Evolutionary conservation across 2,113 vertebrate species (phyloP), one percentile per base, ranked within the genome.

Genomic region (Austrofundulus limnaeus): DNA sequence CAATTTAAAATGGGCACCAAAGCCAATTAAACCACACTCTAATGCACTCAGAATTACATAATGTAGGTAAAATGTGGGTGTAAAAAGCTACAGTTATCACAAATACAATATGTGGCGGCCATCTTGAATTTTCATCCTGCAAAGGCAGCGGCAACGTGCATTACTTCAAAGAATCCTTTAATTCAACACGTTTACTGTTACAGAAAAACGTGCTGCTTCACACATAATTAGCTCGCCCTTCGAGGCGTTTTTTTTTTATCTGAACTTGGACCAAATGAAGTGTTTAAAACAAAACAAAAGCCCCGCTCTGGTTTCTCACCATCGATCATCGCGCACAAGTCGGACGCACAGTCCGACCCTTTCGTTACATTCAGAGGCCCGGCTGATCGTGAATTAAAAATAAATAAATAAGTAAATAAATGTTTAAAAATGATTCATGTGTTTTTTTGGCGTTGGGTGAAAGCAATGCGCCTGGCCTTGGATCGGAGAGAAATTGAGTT

Each of bases 381-480:
- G 84, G 72, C 82, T 61, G 54, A 74, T 80, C 72, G 58, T 82
- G 81, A 88, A 88, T 86, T 76, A 81, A 83, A 84, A 28, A 28
- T 28, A n/a, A n/a, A n/a, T n/a, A n/a, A n/a, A n/a, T n/a, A n/a
- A n/a, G n/a, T n/a, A n/a, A n/a, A n/a, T n/a, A n/a, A n/a, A n/a
- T n/a, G n/a, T n/a, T n/a, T n/a, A n/a, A n/a, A n/a, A 8, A 83
- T 71, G 72, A 88, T 85, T 81, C 80, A 85, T 85, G 82, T 45
- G 51, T 34, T 34, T 45, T 45, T 45, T 49, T 13, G 51, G 48
- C 39, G 56, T 42, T 38, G 68, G 47, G 66, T 65, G 72, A 77
- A 77, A 67, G 69, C 17, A 28, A 72, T 64, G 70, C 0, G 17
- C 5, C 21, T 57, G 47, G 85, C 77, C 77, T 84, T 66, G 68